Percentiles rank a stretch among this genome's conserved stretches.
These are phyloP conservation scores for Sebastes iracundus DNA, from an alignment of 2,797 vertebrate genomes.

Conservation along the genomic window DNA sequence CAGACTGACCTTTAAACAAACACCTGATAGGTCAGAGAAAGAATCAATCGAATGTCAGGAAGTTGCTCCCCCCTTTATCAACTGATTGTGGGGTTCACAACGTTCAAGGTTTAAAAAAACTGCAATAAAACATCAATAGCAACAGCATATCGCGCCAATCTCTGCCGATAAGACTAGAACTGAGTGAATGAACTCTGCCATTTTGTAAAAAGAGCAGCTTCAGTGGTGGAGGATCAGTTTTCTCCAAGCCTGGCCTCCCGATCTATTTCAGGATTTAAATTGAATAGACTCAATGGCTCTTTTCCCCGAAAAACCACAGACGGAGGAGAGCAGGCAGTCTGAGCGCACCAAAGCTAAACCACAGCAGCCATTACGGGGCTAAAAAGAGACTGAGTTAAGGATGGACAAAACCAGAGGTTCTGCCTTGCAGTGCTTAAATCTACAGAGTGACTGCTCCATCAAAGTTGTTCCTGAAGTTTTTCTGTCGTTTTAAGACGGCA, in stretches of 20 bases:
- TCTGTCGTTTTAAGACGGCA: background rate
- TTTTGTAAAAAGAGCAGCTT: conserved; percentile 34
- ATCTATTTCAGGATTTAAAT: conserved; percentile 73
- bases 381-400: conserved; percentile 49
- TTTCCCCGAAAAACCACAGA: conserved; percentile 79
- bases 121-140: conserved; percentile 6
- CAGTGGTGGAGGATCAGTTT: conserved; percentile 33
- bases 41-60: conserved; percentile 15
- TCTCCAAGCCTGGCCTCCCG: conserved; percentile 33
- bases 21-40: background rate
- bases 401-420: conserved; percentile 25
- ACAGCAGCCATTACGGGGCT: conserved; percentile 65
- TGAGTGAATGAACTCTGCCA: conserved; percentile 23
- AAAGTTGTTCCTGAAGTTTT: background rate
- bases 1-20: conserved; percentile 12
- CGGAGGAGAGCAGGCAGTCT: conserved; percentile 46
- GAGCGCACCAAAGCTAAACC: conserved; percentile 59
- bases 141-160: background rate
- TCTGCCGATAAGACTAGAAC: background rate
- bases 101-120: background rate
- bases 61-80: background rate
- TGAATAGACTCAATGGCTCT: conserved; percentile 55
- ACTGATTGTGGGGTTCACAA: background rate
- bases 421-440: conserved; percentile 16
- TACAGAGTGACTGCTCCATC: background rate